Conservation (phyloP, 2,113 vertebrate genomes). For the Triplophysa rosa region DNA sequence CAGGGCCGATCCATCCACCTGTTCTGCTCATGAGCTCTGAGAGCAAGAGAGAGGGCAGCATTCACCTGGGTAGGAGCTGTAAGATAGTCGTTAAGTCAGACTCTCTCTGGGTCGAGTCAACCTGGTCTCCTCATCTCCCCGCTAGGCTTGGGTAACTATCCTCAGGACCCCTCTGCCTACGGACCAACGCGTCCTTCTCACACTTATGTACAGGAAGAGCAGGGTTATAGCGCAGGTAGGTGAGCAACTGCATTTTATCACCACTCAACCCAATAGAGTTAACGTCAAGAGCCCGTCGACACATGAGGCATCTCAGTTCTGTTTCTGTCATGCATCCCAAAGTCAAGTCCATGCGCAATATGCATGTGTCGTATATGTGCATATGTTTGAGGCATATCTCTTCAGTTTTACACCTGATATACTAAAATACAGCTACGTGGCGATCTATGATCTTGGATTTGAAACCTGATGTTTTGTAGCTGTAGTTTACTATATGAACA, state of each 20-base stretch:
- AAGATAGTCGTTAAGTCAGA: slow-evolving; percentile 63
- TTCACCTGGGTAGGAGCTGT: slow-evolving; percentile 41
- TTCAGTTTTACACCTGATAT: slow-evolving; percentile 51
- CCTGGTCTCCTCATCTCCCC: slow-evolving; percentile 85
- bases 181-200: slow-evolving; percentile 85
- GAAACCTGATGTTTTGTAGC: slow-evolving; percentile 31
- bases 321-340: slow-evolving; percentile 54
- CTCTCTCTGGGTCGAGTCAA: slow-evolving; percentile 81
- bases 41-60: slow-evolving; percentile 50
- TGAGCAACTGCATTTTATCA: slow-evolving; percentile 77
- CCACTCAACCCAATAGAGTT: slow-evolving; percentile 61
- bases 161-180: slow-evolving; percentile 88
- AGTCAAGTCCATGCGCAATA: slow-evolving; percentile 44
- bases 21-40: slow-evolving; percentile 39
- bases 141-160: slow-evolving; percentile 86
- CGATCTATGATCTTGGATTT: too few species aligned
- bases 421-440: slow-evolving; percentile 61
- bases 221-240: slow-evolving; percentile 86
- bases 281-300: slow-evolving; percentile 58
- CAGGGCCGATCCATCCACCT: slow-evolving; percentile 37
- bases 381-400: slow-evolving; percentile 60
- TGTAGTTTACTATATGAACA: slow-evolving; percentile 67
- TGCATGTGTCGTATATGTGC: slow-evolving; percentile 67
- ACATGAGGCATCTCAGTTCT: slow-evolving; percentile 54
- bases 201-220: slow-evolving; percentile 90